Evolutionary conservation across 2,113 vertebrate species (phyloP).

Genomic region (Psammodynastes pulverulentus): DNA sequence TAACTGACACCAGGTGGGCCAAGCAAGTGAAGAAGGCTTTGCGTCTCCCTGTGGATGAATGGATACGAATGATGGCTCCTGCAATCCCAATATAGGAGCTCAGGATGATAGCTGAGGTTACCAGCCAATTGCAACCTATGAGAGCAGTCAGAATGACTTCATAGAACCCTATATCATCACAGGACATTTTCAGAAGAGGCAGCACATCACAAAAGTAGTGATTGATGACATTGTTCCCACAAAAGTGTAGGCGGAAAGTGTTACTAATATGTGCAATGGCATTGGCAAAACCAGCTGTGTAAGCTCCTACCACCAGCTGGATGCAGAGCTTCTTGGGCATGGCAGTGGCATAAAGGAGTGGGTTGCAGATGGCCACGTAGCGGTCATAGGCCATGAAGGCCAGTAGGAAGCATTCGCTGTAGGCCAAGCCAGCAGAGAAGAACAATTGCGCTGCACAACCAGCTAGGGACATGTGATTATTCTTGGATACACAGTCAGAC

Average conservation of each 20-base stretch:
- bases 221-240: slow-evolving; percentile 46
- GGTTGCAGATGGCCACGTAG: slow-evolving; percentile 43
- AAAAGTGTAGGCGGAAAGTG: slow-evolving; percentile 57
- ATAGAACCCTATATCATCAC: slow-evolving; percentile 47
- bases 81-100: slow-evolving; percentile 55
- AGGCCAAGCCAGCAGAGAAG: slow-evolving; percentile 44
- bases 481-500: slow-evolving; percentile 41
- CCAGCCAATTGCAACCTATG: slow-evolving; percentile 39
- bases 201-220: slow-evolving; percentile 60
- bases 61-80: slow-evolving; percentile 35
- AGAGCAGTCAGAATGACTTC: slow-evolving; percentile 49
- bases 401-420: slow-evolving; percentile 50
- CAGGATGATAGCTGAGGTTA: slow-evolving; percentile 28
- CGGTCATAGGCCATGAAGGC: slow-evolving; percentile 49
- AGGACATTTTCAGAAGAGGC: slow-evolving; percentile 52
- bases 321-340: slow-evolving; percentile 42
- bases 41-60: neutral
- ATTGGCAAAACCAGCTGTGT: slow-evolving; percentile 48
- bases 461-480: slow-evolving; percentile 50
- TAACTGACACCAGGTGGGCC: slow-evolving; percentile 30
- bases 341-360: slow-evolving; percentile 47
- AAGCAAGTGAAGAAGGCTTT: slow-evolving; percentile 60
- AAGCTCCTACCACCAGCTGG: slow-evolving; percentile 38
- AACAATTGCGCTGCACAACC: slow-evolving; percentile 50
- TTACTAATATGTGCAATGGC: slow-evolving; percentile 47